Evolutionary conservation across 2,113 vertebrate species (phyloP).

Genomic region (Melanocharis versteri): DNA sequence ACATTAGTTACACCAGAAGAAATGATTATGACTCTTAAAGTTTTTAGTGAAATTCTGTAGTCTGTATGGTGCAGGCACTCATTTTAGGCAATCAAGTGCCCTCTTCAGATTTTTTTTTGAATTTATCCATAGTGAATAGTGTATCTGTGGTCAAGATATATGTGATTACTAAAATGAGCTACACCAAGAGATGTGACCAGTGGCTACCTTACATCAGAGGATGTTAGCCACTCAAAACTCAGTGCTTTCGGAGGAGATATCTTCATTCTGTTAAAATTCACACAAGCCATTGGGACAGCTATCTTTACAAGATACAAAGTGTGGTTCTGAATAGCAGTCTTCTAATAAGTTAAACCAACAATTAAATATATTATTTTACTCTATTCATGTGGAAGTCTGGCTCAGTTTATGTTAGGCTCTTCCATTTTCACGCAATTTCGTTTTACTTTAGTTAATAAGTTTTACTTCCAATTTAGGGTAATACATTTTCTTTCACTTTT

Average conservation of each 20-base stretch:
- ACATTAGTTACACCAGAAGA: neutral
- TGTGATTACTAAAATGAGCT: neutral
- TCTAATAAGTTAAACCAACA: neutral
- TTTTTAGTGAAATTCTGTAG: neutral
- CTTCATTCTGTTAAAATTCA: neutral
- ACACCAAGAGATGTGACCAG: neutral
- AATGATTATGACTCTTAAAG: neutral
- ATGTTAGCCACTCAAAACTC: neutral
- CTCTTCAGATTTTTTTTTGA: neutral
- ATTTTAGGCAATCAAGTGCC: neutral
- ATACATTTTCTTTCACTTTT: neutral
- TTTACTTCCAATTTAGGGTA: neutral
- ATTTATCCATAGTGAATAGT: neutral
- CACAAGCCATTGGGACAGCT: neutral
- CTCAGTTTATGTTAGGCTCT: neutral
- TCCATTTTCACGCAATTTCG: neutral
- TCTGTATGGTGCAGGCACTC: neutral
- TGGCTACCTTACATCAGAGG: neutral
- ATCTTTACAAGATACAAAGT: neutral
- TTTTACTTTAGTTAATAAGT: neutral
- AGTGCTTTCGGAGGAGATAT: neutral
- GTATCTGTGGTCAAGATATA: neutral
- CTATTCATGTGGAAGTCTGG: neutral
- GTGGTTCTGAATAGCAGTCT: neutral
- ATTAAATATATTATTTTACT: neutral